phyloP scores from a whole-genome alignment of 2,113 vertebrate genomes.

The Cavia aperea region DNA sequence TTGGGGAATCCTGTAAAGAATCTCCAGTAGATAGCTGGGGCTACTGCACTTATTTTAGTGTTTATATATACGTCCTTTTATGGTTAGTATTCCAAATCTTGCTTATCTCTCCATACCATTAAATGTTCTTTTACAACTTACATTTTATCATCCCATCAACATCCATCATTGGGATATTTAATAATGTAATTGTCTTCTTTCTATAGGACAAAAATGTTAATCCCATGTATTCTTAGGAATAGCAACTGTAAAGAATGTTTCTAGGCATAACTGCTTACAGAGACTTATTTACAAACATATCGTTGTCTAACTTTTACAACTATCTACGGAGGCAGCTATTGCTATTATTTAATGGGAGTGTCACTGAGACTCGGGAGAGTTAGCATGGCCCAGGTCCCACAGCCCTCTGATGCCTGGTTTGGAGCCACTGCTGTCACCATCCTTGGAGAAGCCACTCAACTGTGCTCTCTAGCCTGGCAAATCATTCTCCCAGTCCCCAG shows the following conservation, averaged over 20 bases:
- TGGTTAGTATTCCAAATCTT: neutral
- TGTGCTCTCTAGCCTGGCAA: neutral
- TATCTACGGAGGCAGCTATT: neutral
- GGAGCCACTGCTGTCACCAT: neutral
- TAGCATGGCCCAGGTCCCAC: neutral
- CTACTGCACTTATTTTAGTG: neutral
- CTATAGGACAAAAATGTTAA: neutral
- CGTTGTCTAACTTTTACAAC: neutral
- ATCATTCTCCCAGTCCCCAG: neutral
- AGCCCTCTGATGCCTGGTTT: neutral
- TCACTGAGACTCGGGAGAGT: neutral
- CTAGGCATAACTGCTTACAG: neutral
- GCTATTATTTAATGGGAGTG: neutral
- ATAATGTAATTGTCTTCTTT: neutral
- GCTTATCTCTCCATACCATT: neutral
- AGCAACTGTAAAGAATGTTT: neutral
- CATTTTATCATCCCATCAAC: neutral
- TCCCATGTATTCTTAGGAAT: neutral
- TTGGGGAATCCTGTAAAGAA: neutral
- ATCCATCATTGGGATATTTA: neutral
- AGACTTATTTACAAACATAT: neutral
- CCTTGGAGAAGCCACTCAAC: neutral
- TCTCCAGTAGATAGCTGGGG: neutral
- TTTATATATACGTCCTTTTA: neutral
- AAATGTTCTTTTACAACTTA: neutral